Conservation (phyloP, 2,113 vertebrate species). For the Eptesicus fuscus region DNA sequence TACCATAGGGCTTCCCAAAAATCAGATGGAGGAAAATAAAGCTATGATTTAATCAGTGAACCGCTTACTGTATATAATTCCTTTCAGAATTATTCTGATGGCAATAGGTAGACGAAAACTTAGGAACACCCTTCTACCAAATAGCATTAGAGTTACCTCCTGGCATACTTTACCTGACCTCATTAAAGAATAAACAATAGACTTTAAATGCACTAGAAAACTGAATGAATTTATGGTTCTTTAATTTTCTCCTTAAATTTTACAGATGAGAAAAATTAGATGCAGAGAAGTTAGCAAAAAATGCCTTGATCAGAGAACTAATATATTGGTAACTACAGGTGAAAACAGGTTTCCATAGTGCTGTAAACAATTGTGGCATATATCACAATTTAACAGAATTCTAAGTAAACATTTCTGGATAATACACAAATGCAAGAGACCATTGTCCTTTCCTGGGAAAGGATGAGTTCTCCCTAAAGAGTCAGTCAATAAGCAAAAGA, state of each 20-base stretch:
- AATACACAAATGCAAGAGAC: background rate
- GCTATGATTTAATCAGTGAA: background rate
- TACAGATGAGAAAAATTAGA: background rate
- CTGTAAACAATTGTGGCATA: background rate
- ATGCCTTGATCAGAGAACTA: background rate
- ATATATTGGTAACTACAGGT: background rate
- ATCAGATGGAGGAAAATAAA: slow-evolving; percentile 13
- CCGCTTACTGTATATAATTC: background rate
- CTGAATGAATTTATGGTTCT: background rate
- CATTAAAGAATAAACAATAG: background rate
- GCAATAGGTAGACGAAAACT: background rate
- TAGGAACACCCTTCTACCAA: background rate
- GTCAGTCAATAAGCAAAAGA: background rate
- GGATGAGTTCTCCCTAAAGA: background rate
- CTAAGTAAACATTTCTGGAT: background rate
- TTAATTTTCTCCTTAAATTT: background rate
- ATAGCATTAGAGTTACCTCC: background rate
- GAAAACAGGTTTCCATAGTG: background rate
- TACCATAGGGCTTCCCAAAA: background rate
- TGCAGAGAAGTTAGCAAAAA: background rate
- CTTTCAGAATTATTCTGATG: background rate
- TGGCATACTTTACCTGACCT: background rate
- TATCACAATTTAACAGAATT: background rate
- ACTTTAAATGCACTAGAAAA: background rate
- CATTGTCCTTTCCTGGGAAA: background rate